Evolutionary conservation across 2,797 vertebrate species (phyloP).

Genomic region (Ctenopoma multispine): DNA sequence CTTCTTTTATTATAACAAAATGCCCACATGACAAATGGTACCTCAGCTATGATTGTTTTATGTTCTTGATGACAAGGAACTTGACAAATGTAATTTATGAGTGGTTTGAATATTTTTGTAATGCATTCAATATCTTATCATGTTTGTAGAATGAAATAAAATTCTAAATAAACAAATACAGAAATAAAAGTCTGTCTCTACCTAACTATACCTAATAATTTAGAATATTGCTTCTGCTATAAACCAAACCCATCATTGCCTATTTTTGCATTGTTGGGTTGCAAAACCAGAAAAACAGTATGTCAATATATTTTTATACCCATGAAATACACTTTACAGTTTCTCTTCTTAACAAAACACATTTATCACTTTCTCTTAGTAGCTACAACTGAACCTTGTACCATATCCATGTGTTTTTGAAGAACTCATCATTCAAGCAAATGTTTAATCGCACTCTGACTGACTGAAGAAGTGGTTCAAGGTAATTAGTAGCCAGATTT

Average conservation of each 20-base stretch:
- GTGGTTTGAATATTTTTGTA: slow-evolving; percentile 49
- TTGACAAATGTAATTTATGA: slow-evolving; percentile 27
- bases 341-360: no score
- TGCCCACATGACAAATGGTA: neutral
- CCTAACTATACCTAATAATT: no score
- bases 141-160: slow-evolving; percentile 43
- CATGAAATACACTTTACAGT: no score
- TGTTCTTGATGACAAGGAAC: slow-evolving; percentile 22
- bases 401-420: slow-evolving; percentile 9
- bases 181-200: neutral
- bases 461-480: slow-evolving; percentile 28
- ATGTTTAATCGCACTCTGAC: slow-evolving; percentile 57
- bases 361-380: neutral
- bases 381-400: slow-evolving; percentile 30
- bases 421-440: slow-evolving; percentile 23
- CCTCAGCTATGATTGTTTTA: slow-evolving; percentile 24
- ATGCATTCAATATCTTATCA: slow-evolving; percentile 20
- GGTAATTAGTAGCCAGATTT: slow-evolving; percentile 58
- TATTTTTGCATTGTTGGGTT: no score
- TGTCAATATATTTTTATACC: no score
- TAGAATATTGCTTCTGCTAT: no score
- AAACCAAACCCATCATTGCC: no score
- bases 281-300: no score
- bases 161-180: neutral
- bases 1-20: slow-evolving; percentile 1